These are phyloP conservation scores for Cathartes aura DNA, from an alignment of 2,113 vertebrate genomes.

Conservation along the genomic window DNA sequence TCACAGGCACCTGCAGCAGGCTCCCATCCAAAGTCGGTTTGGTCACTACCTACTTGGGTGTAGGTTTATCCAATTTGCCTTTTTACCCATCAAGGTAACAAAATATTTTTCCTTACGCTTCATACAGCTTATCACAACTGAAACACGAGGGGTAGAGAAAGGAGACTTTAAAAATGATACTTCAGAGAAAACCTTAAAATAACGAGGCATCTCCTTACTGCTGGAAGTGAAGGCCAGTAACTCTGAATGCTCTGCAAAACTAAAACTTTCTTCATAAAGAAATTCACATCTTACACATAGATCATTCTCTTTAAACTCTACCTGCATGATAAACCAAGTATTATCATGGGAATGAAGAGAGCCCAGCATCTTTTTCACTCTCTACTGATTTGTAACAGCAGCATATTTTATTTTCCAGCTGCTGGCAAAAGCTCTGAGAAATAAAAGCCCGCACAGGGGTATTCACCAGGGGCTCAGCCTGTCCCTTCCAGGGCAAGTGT, in stretches of 20 bases:
- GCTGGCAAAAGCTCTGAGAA: not conserved
- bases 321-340: not conserved
- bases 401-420: not conserved
- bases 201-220: not conserved
- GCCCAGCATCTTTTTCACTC: not conserved
- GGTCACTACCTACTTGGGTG: not conserved
- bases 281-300: not conserved
- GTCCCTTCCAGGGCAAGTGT: not conserved
- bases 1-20: not conserved
- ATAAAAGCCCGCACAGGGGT: not conserved
- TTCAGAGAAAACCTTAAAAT: not conserved
- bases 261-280: not conserved
- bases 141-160: fast-evolving
- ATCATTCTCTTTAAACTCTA: not conserved
- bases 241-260: not conserved
- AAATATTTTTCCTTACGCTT: not conserved
- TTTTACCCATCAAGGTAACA: not conserved
- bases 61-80: not conserved
- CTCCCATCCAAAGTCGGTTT: not conserved
- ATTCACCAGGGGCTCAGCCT: not conserved
- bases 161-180: not conserved
- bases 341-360: not conserved
- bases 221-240: not conserved
- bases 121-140: not conserved
- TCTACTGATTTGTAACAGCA: not conserved